These are phyloP conservation scores for Tapirus terrestris DNA, from an alignment of 2,113 vertebrate species.

Conservation along the genomic window DNA sequence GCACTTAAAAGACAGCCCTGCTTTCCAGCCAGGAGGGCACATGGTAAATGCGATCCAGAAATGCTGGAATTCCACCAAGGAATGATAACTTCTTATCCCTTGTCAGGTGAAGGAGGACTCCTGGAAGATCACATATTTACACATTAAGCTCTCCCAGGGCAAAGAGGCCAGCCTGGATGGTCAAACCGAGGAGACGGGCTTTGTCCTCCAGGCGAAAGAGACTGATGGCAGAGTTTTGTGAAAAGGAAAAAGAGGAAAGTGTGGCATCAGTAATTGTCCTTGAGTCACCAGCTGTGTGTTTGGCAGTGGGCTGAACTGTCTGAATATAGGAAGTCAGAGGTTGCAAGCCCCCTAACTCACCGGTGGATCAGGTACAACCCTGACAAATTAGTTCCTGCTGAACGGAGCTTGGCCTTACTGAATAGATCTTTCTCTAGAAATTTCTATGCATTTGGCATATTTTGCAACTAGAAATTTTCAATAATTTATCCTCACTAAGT, in stretches of 20 bases:
- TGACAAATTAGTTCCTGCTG: background rate
- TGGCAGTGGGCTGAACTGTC: background rate
- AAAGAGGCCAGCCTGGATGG: background rate
- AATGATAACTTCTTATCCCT: background rate
- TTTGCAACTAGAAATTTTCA: background rate
- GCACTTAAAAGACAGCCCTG: background rate
- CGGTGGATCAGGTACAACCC: background rate
- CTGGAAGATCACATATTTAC: too few species aligned
- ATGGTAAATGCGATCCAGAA: background rate
- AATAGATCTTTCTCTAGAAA: background rate
- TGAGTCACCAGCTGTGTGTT: background rate
- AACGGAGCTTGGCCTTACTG: background rate
- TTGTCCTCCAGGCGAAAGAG: background rate
- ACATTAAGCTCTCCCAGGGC: fast-evolving
- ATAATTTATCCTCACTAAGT: background rate
- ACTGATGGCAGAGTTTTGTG: background rate
- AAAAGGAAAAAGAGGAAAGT: background rate
- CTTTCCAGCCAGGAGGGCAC: background rate
- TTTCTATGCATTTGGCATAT: background rate
- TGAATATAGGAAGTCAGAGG: too few species aligned
- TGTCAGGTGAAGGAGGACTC: background rate
- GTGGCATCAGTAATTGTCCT: too few species aligned
- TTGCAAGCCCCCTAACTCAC: background rate
- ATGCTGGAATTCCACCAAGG: background rate
- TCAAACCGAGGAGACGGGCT: background rate